Base-by-base conservation (phyloP, 2,113 vertebrate species). In the Xiphophorus hellerii region DNA sequence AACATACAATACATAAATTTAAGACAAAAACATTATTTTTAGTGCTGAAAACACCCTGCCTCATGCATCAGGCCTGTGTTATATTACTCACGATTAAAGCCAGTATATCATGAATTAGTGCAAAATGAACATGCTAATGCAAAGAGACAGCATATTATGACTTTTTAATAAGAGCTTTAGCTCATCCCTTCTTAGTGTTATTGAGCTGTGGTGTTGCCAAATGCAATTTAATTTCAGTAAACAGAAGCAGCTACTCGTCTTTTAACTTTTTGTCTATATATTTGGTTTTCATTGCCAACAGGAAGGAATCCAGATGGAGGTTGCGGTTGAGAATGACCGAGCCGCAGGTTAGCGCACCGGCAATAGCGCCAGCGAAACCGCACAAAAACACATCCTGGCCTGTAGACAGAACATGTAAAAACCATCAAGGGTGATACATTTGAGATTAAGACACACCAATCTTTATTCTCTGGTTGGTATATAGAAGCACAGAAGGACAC, bases 331-430 rank as follows among this genome's bases (percentile, higher is more conserved):
- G 95, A 76, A 98, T 11, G 35, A 83, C 72, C 0, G 96, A 95
- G 71, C 94, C 90, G 0, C 97, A 98, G 62, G 95, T 70, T 33
- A 98, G 0, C 0, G 95, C 97, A 62, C 96, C 97, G 0, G 95
- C 89, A 9, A 97, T 80, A 3, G 96, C 96, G 3, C 97, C 97
- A 0, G 90, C 28, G n/a, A 98, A 94, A 13, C 97, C 97, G 0
- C 87, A 95, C 44, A 88, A 0, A 62, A 93, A 93, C 81, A 97
- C 10, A 6, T 99, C 97, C 88, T 99, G 97, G 73, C 97, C 97
- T 98, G 90, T 5, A 66, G 88, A 6, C 64, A 39, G 79, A 5
- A 67, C 13, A 67, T 15, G 13, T 8, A 15, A 25, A 37, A 48
- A 48, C 44, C 44, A 48, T 17, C 1, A 28, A 10, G 20, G 4